These are phyloP conservation scores for Wiebesia pumilae DNA, from an alignment of 1,140 invertebrate genomes.

Conservation along the genomic window DNA sequence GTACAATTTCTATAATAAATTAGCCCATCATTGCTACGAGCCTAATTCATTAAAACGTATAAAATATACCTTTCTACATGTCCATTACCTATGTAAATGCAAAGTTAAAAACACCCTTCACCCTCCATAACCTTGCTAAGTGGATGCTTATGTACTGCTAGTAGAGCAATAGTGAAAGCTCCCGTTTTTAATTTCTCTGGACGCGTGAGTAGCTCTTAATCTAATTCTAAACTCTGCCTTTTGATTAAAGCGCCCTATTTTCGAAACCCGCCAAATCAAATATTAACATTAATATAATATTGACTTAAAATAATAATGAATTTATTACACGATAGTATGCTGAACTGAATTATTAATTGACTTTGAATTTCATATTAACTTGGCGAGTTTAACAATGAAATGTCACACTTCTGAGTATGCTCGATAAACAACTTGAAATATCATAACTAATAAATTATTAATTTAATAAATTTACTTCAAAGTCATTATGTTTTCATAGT, in stretches of 20 bases:
- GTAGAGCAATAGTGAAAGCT: conserved; percentile 44
- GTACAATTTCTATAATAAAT: conserved; percentile 5
- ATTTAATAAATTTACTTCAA: conserved; percentile 11
- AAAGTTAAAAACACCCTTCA: conserved; percentile 48
- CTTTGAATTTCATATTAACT: background rate
- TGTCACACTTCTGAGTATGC: conserved; percentile 18
- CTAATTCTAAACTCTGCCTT: conserved; percentile 39
- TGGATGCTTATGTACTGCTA: conserved; percentile 14
- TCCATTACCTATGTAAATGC: conserved; percentile 31
- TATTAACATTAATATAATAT: too few relatives aligned
- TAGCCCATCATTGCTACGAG: conserved; percentile 39
- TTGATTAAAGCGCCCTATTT: conserved; percentile 13
- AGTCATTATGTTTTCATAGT: too few relatives aligned
- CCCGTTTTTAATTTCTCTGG: conserved; percentile 13
- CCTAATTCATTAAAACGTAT: conserved; percentile 23
- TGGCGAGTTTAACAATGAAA: conserved; percentile 20
- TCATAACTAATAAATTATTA: background rate
- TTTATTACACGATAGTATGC: background rate
- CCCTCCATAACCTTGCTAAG: conserved; percentile 42
- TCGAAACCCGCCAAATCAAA: conserved; percentile 28
- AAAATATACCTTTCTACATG: conserved; percentile 31
- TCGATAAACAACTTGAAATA: background rate
- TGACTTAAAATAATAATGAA: background rate
- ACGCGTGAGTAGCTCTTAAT: conserved; percentile 24
- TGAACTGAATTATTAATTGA: background rate